Evolutionary conservation across 2,797 vertebrate species (phyloP).

Genomic region (Bothrops alternatus): DNA sequence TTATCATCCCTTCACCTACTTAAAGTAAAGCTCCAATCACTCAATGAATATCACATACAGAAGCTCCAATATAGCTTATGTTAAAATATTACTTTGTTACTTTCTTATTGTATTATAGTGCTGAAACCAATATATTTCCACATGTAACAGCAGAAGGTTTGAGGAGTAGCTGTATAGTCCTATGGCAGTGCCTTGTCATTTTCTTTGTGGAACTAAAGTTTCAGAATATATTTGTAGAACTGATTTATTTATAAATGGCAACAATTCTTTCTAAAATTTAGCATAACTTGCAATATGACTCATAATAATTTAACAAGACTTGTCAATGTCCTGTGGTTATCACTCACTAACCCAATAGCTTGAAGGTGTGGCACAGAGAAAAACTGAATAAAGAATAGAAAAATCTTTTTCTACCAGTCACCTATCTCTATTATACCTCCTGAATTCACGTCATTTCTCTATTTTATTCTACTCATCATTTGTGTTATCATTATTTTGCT

Average conservation of each 20-base stretch:
- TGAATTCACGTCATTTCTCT: too few species aligned
- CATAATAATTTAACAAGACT: not conserved
- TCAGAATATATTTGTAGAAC: not conserved
- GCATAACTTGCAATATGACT: not conserved
- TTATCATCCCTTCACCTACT: slow-evolving; percentile 26
- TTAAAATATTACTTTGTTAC: not conserved
- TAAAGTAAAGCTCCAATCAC: slow-evolving; percentile 28
- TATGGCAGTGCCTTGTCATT: not conserved
- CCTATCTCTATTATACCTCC: not conserved
- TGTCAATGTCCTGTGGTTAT: not conserved
- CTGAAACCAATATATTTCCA: not conserved
- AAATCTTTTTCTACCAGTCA: not conserved
- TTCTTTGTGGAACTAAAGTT: not conserved
- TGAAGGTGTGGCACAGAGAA: not conserved
- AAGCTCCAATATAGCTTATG: not conserved
- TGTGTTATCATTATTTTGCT: not conserved
- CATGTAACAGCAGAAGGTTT: not conserved
- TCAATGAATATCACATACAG: slow-evolving; percentile 13
- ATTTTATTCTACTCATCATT: not conserved
- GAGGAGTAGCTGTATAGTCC: not conserved
- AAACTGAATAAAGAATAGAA: not conserved
- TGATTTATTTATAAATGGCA: not conserved
- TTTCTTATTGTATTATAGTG: not conserved
- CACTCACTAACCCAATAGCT: not conserved
- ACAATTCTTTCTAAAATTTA: not conserved